These are phyloP conservation scores for Pogonomyrmex barbatus DNA, from an alignment of 1,140 invertebrate genomes.

Conservation along the genomic window DNA sequence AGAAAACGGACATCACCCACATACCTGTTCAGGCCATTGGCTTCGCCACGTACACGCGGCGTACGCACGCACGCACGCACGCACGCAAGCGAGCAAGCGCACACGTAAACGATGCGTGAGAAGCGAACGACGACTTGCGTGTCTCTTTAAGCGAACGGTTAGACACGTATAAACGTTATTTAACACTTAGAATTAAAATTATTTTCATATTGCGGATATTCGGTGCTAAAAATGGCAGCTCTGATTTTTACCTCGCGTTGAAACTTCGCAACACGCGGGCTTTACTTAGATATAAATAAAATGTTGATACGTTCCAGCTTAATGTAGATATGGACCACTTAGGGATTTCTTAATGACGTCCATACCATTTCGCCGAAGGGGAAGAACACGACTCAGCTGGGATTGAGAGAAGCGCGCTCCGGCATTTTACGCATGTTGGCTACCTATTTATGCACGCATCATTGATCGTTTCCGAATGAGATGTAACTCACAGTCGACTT, in stretches of 20 bases:
- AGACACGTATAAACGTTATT: background rate
- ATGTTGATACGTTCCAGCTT: background rate
- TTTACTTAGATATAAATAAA: background rate
- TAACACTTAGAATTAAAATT: background rate
- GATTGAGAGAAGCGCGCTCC: background rate
- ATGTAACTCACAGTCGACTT: slow-evolving; percentile 18
- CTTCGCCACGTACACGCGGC: background rate
- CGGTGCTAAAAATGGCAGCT: background rate
- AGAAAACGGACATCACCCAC: slow-evolving; percentile 61
- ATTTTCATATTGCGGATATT: background rate
- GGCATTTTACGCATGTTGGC: slow-evolving; percentile 22
- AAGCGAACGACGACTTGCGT: background rate
- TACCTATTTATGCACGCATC: slow-evolving; percentile 43
- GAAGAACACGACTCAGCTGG: background rate
- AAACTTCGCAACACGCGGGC: background rate
- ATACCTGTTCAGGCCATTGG: slow-evolving; percentile 58
- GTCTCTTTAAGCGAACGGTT: background rate
- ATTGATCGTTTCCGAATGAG: slow-evolving; percentile 34
- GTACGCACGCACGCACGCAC: background rate
- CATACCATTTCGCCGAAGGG: background rate
- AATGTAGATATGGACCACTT: background rate
- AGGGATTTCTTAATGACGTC: background rate
- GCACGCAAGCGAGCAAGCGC: no score
- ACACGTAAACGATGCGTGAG: background rate
- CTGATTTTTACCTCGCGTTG: no score